Conservation (phyloP, 2,888 invertebrate genomes). For the Drosophila birchii region DNA sequence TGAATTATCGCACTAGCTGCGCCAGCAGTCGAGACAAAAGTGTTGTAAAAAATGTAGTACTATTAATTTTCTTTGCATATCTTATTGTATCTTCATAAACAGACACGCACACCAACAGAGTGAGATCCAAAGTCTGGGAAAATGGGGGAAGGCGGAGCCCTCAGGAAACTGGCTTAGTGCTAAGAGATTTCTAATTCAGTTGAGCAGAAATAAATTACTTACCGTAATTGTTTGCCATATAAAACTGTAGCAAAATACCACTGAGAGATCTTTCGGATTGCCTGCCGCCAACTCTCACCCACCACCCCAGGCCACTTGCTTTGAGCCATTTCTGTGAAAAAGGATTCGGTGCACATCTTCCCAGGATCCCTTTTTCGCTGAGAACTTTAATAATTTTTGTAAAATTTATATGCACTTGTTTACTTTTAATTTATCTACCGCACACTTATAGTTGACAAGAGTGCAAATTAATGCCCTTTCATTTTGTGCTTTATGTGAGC, state of each 20-base stretch:
- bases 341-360: constrained; percentile 39
- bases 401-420: constrained; percentile 66
- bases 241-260: constrained; percentile 67
- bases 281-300: neutral
- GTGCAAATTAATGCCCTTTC: constrained; percentile 76
- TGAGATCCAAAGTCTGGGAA: neutral
- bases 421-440: constrained; percentile 75
- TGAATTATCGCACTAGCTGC: constrained; percentile 74
- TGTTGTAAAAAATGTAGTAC: constrained; percentile 79
- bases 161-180: constrained; percentile 72
- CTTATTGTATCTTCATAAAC: constrained; percentile 78
- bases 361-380: neutral
- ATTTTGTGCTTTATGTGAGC: constrained; percentile 73
- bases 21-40: constrained; percentile 72
- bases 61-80: constrained; percentile 80
- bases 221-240: constrained; percentile 78
- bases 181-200: constrained; percentile 80
- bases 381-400: constrained; percentile 45
- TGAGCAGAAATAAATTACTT: constrained; percentile 81
- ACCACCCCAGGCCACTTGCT: constrained; percentile 4
- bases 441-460: constrained; percentile 74
- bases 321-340: constrained; percentile 45
- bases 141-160: neutral
- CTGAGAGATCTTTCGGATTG: constrained; percentile 28
- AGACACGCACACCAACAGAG: constrained; percentile 41